phyloP scores from a whole-genome alignment of 2,113 vertebrate genomes.

The Perca flavescens region DNA sequence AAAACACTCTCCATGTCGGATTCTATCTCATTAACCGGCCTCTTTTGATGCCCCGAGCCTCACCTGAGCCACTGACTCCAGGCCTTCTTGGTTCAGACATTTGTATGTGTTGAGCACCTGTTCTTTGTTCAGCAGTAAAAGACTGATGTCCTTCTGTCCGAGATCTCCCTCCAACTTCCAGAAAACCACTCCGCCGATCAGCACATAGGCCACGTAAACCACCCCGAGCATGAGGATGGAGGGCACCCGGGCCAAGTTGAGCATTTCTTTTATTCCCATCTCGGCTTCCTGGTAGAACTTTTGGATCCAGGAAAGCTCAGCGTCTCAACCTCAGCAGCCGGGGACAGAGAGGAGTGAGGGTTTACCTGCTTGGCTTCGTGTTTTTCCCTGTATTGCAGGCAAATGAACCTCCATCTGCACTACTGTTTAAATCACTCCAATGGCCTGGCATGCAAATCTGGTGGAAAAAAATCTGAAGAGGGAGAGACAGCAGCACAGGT shows the following conservation, averaged over 20 bases:
- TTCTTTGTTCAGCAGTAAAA: slow-evolving; percentile 71
- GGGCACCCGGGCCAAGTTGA: slow-evolving; percentile 55
- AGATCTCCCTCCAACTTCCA: slow-evolving; percentile 87
- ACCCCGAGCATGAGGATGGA: slow-evolving; percentile 82
- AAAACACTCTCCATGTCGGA: too few relatives aligned
- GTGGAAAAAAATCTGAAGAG: slow-evolving; percentile 10
- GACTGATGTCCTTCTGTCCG: slow-evolving; percentile 47
- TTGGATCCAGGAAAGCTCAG: not conserved
- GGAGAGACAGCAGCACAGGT: slow-evolving; percentile 7
- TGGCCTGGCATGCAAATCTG: slow-evolving; percentile 82
- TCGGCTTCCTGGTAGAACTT: not conserved
- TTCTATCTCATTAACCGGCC: too few relatives aligned
- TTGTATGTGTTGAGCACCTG: slow-evolving; percentile 80
- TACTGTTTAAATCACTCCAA: slow-evolving; percentile 46
- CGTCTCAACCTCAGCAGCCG: not conserved
- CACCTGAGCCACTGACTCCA: slow-evolving; percentile 86
- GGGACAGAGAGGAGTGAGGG: not conserved
- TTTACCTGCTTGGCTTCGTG: slow-evolving; percentile 13
- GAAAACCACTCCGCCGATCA: slow-evolving; percentile 87
- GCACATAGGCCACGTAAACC: slow-evolving; percentile 86
- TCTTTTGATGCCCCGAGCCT: slow-evolving; percentile 36
- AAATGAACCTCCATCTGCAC: slow-evolving; percentile 73
- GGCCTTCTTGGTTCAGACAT: slow-evolving; percentile 80
- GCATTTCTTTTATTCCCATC: slow-evolving; percentile 34
- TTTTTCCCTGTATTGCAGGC: slow-evolving; percentile 57